Evolutionary conservation across 1,140 invertebrate genomes (phyloP).

Genomic region (Pogonognathellus flavescens): DNA sequence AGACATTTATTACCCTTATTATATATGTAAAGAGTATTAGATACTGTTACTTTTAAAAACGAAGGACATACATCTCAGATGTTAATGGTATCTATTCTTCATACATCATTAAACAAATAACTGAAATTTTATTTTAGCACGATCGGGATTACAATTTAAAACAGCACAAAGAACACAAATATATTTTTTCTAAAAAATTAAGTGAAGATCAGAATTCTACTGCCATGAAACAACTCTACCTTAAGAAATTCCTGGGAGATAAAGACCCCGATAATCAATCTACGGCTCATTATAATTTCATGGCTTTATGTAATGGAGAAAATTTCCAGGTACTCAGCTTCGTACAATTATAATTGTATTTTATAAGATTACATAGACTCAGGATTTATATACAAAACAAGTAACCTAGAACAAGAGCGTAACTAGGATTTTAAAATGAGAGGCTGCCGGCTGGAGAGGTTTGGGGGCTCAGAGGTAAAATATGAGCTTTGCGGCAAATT

Average conservation of each 20-base stretch:
- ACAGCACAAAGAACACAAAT: conserved; percentile 29
- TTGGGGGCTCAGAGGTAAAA: no score
- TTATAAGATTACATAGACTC: no score
- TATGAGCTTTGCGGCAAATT: no score
- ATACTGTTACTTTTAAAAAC: no score
- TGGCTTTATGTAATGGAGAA: conserved; percentile 59
- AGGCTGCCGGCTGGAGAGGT: no score
- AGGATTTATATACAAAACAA: no score
- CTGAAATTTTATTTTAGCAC: neutral
- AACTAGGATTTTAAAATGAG: no score
- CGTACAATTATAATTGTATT: neutral
- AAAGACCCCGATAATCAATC: neutral
- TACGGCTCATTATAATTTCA: conserved; percentile 39
- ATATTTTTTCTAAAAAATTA: conserved; percentile 30
- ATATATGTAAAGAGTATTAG: no score
- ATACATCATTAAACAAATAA: neutral
- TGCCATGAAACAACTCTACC: neutral
- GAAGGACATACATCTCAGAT: no score
- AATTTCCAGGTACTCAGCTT: conserved; percentile 51
- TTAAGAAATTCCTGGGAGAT: neutral
- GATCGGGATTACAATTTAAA: conserved; percentile 34
- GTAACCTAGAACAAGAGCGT: no score
- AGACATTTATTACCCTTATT: no score
- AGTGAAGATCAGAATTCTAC: conserved; percentile 13
- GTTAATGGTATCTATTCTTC: no score